phyloP scores from a whole-genome alignment of 2,888 invertebrate species.

The Polymixis lichenea region DNA sequence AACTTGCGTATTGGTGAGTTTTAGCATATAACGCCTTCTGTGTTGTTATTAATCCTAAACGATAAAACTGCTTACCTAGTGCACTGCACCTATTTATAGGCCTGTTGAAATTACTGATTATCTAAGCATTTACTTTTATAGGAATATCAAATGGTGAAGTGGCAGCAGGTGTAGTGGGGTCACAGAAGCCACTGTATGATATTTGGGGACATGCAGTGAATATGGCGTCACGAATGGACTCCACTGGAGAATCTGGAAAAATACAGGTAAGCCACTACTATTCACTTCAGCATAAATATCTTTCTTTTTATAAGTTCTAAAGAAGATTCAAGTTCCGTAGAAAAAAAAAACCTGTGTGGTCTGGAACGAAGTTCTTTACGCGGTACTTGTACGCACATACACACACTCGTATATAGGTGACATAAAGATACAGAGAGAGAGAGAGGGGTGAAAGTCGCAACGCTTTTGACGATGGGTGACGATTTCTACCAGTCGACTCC shows the following conservation, averaged over 20 bases:
- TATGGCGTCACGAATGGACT: conserved; percentile 99
- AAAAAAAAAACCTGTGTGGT: too few relatives aligned
- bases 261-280: conserved; percentile 91
- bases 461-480: too few relatives aligned
- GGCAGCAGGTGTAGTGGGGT: conserved; percentile 98
- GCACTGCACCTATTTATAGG: too few relatives aligned
- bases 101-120: background rate
- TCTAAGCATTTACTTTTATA: conserved; percentile 70
- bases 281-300: too few relatives aligned
- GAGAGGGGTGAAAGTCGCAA: too few relatives aligned
- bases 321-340: background rate
- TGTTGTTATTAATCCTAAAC: background rate
- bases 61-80: background rate
- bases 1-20: conserved; percentile 93
- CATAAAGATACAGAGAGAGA: too few relatives aligned
- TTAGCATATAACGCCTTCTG: background rate
- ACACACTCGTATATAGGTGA: too few relatives aligned
- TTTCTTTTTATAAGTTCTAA: background rate
- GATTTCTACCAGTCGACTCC: too few relatives aligned
- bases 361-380: too few relatives aligned
- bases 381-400: too few relatives aligned
- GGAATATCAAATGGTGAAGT: conserved; percentile 97
- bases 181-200: conserved; percentile 98
- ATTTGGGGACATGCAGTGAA: conserved; percentile 99
- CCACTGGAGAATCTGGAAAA: conserved; percentile 94